Conservation (phyloP, 2,888 invertebrate genomes). For the Actias luna region DNA sequence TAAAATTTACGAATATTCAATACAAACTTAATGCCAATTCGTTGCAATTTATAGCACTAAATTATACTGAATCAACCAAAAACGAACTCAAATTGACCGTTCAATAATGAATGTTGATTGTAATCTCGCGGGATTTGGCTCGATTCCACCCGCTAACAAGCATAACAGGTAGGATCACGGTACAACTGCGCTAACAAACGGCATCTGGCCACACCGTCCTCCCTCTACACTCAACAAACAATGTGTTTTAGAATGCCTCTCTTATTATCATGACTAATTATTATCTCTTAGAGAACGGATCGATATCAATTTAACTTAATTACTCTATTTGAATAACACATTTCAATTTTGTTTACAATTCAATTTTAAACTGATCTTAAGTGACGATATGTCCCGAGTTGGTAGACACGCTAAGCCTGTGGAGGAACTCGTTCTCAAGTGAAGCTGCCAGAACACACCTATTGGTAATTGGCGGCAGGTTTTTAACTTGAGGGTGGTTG, state of each 20-base stretch:
- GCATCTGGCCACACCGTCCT: background rate
- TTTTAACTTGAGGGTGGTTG: no score
- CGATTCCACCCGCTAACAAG: slow-evolving; percentile 28
- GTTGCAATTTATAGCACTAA: background rate
- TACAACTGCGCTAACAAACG: background rate
- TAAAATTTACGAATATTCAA: no score
- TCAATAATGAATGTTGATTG: slow-evolving; percentile 2
- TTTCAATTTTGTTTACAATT: no score
- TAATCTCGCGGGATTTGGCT: slow-evolving; percentile 27
- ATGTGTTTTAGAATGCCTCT: background rate
- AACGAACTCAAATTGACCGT: slow-evolving; percentile 4
- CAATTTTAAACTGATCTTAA: no score
- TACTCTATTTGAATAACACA: no score
- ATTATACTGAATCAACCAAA: background rate
- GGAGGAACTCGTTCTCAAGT: no score
- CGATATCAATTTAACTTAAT: no score
- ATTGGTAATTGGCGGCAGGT: no score
- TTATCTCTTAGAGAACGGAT: background rate
- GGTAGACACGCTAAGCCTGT: no score
- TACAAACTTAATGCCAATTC: no score
- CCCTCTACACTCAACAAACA: background rate
- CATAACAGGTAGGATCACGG: slow-evolving; percentile 17
- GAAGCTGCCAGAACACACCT: no score
- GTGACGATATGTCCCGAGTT: no score
- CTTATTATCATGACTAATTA: background rate